These are phyloP conservation scores for Arrhamphus sclerolepis DNA, from an alignment of 2,797 vertebrate species.

Conservation along the genomic window DNA sequence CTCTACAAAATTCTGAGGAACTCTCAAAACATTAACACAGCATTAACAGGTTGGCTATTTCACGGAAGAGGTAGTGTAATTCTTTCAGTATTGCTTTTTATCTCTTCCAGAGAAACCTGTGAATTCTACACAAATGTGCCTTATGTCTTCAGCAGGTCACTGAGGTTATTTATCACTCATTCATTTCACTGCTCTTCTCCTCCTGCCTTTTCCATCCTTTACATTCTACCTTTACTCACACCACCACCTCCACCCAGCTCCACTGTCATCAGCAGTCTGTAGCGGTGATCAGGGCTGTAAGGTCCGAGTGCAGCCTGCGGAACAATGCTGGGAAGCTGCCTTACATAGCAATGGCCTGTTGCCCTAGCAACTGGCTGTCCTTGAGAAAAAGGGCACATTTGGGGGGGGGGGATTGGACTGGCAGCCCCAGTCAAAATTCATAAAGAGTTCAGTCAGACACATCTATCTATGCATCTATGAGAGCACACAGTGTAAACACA, in stretches of 20 bases:
- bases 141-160: constrained; percentile 27
- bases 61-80: constrained; percentile 22
- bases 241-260: constrained; percentile 22
- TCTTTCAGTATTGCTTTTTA: constrained; percentile 24
- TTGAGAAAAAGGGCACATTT: constrained; percentile 77
- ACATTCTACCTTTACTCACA: constrained; percentile 27
- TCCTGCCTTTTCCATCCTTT: constrained; percentile 16
- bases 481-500: constrained; percentile 30
- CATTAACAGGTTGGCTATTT: constrained; percentile 42
- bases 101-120: constrained; percentile 31
- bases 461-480: constrained; percentile 45
- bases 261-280: constrained; percentile 70
- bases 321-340: constrained; percentile 72
- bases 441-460: constrained; percentile 57
- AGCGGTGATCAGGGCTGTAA: constrained; percentile 52
- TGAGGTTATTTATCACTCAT: constrained; percentile 40
- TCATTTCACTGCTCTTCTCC: constrained; percentile 21
- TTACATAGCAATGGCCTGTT: constrained; percentile 77
- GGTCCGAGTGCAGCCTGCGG: constrained; percentile 74
- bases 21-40: constrained; percentile 18
- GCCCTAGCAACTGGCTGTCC: constrained; percentile 82
- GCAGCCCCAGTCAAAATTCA: constrained; percentile 74
- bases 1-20: constrained; percentile 30
- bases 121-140: constrained; percentile 8
- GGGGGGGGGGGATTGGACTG: constrained; percentile 62